Percentiles rank a stretch among this genome's conserved stretches.
Evolutionary conservation across 2,797 vertebrate genomes (phyloP).

Genomic region (Apodemus agrarius): DNA sequence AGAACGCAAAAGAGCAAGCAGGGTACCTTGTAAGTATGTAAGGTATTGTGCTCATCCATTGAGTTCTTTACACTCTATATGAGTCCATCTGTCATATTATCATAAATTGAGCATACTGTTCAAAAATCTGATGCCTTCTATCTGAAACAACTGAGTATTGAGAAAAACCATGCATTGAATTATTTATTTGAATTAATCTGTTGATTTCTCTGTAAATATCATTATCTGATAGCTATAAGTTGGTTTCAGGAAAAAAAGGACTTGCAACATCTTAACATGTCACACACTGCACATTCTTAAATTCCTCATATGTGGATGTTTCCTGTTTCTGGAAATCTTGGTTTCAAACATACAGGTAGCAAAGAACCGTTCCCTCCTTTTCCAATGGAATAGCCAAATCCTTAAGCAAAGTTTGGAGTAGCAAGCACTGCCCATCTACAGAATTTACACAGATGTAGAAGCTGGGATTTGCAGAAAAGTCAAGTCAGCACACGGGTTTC

Average conservation of each 20-base stretch:
- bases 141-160: neutral
- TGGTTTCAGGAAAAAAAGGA: neutral
- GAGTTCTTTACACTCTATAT: neutral
- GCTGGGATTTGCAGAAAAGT: constrained; percentile 59
- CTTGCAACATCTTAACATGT: neutral
- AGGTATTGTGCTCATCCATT: neutral
- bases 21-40: neutral
- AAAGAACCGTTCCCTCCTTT: neutral
- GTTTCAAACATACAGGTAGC: neutral
- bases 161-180: neutral
- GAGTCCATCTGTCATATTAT: neutral
- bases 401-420: constrained; percentile 21
- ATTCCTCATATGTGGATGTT: neutral
- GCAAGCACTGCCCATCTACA: neutral
- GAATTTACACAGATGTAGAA: constrained; percentile 4
- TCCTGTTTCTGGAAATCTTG: neutral
- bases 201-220: neutral
- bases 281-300: neutral
- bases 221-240: neutral
- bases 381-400: neutral
- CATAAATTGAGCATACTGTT: neutral
- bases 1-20: neutral
- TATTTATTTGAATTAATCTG: neutral
- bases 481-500: constrained; percentile 75
- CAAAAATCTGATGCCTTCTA: neutral